Evolutionary conservation across 2,113 vertebrate genomes (phyloP).

Genomic region (Phyllostomus discolor): DNA sequence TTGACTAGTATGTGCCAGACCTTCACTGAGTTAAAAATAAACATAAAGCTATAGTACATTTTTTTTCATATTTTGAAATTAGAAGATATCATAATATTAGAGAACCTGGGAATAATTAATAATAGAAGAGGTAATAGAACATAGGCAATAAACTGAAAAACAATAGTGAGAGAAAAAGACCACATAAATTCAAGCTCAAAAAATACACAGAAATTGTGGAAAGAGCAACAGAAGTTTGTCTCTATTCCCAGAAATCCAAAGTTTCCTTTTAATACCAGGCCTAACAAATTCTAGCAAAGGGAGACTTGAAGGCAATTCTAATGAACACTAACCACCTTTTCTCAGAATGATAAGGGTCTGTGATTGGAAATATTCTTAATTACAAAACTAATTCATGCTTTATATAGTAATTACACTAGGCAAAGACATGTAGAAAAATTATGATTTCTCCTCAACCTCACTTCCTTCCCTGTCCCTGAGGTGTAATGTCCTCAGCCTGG

Average conservation of each 20-base stretch:
- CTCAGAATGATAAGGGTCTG: neutral
- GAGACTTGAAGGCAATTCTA: neutral
- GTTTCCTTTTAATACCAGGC: neutral
- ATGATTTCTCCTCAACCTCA: neutral
- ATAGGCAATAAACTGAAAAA: neutral
- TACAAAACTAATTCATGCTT: neutral
- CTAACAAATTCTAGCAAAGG: neutral
- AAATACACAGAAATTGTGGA: neutral
- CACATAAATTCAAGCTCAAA: neutral
- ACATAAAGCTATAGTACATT: neutral
- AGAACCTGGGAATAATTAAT: neutral
- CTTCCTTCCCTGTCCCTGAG: neutral
- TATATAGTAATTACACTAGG: neutral
- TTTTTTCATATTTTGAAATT: neutral
- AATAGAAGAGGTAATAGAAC: neutral
- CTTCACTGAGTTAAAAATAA: neutral
- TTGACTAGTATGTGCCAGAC: neutral
- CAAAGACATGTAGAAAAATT: neutral
- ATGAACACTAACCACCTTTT: neutral
- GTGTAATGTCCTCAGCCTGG: neutral
- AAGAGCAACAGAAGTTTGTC: neutral
- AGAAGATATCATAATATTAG: neutral
- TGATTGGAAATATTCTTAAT: neutral
- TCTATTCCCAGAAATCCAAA: neutral
- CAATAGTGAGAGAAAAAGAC: neutral